Evolutionary conservation across 1,140 invertebrate species (phyloP).

Genomic region (Pachypeltis micranthus): DNA sequence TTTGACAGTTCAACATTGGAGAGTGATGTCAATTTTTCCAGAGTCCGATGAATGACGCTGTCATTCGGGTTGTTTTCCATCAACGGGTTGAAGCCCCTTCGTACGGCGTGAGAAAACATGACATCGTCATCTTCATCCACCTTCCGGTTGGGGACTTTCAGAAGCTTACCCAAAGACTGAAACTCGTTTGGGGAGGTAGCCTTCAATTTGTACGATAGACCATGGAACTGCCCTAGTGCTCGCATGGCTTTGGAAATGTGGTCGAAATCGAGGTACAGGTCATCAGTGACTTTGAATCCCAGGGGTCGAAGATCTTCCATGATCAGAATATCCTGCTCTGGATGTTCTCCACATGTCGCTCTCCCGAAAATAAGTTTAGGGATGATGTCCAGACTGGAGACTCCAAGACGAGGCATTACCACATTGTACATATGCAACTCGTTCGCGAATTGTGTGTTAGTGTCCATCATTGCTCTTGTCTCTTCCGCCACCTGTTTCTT

Average conservation of each 20-base stretch:
- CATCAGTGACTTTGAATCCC: not conserved
- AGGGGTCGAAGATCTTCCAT: not conserved
- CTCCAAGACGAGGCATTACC: not conserved
- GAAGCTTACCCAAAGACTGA: slow-evolving; percentile 8
- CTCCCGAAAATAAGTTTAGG: not conserved
- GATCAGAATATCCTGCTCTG: not conserved
- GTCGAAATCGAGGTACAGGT: not conserved
- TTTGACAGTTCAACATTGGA: not conserved
- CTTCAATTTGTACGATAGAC: not conserved
- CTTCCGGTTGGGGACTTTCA: slow-evolving; percentile 1
- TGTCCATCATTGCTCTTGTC: not conserved
- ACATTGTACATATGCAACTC: not conserved
- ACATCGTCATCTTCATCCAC: not conserved
- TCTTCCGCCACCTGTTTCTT: not conserved
- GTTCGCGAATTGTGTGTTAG: not conserved
- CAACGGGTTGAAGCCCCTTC: not conserved
- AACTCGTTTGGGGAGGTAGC: not conserved
- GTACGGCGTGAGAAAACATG: too few relatives aligned
- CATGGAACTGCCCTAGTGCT: not conserved
- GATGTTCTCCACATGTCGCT: not conserved
- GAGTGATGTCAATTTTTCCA: not conserved
- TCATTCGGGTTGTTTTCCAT: not conserved
- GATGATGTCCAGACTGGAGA: not conserved
- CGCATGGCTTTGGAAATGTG: not conserved
- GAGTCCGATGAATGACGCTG: not conserved